Evolutionary conservation across 2,888 invertebrate genomes (phyloP), one percentile per base, ranked within the genome.

Genomic region (Oxystoma pomonae): DNA sequence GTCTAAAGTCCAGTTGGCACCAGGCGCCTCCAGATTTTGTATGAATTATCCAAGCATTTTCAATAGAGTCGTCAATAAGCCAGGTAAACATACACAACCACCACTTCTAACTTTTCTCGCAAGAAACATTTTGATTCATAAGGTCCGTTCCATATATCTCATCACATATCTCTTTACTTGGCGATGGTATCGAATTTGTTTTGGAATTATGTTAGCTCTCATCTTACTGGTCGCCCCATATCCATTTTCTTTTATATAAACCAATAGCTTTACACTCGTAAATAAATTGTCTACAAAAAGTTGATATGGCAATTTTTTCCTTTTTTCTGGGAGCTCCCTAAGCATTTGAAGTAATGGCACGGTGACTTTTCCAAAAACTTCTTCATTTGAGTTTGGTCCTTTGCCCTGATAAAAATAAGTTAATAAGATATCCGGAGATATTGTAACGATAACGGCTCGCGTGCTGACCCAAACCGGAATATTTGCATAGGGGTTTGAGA

Each of bases 221-320:
- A 61, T 17, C 1, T 58, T 64, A 20, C 61, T 35, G 20, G 61
- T 61, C 51, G 16, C 19, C 12, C 53, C 9, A 35, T 53, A 61
- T 7, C 20, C 57, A 5, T 3, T 21, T 12, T 58, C 20, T 49
- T 61, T 60, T 20, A 63, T 7, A 21, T 51, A 7, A 55, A 16
- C 35, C n/a, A 60, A 16, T 18, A 64, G 17, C 1, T 57, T 57
- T 12, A 57, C 12, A 16, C 55, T 57, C 1, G 60, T 64, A 18
- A 61, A 64, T 20, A 64, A 53, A 53, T 64, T 64, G 52, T 61
- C 58, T 18, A 22, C 20, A 50, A 55, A 59, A 18, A 64, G 55
- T 58, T 61, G 57, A 35, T 22, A 61, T 20, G 61, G 64, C 9
- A 58, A 57, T 16, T 2, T 35, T 57, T 16, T 35, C 20, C 58